Base-by-base conservation (phyloP, 2,888 invertebrate genomes). In the Drosophila conformis region DNA sequence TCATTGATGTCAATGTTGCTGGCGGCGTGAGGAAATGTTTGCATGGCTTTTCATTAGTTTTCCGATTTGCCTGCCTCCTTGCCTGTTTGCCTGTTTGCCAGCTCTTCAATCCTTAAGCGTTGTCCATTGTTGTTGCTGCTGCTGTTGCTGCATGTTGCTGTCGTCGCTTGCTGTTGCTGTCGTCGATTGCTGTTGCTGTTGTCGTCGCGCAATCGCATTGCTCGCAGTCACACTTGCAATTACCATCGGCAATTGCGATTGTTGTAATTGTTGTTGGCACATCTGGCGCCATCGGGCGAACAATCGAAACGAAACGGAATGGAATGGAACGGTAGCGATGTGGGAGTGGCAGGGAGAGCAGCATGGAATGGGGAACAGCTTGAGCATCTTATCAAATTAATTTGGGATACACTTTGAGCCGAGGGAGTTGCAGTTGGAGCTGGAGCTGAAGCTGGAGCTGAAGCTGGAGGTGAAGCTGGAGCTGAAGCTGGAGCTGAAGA, bases 21-120 rank as follows among this genome's bases (percentile, higher is more conserved):
- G 87, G 83, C 85, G 92, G 91, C 91, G 92, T 92, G 91, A 91
- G 91, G 92, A 92, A 91, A 91, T 91, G 92, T 89, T 84, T 88
- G 86, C 83, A 86, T 91, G 91, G 90, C 91, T 90, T 78, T 89
- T 88, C 85, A 90, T 91, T 90, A 87, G 87, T 80, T 90, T 90
- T 80, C 72, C 80, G 71, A 74, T 77, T 77, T 76, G 73, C 62
- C 68, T 83, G 71, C 61, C 64, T 63, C 59, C 54, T 59, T 69
- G 67, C n/a, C n/a, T 36, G 21, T 4, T 48, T 60, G 66, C 46
- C 64, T 48, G 51, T 51, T 53, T 31, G 53, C 46, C 69, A 63
- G 80, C 78, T 76, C 67, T 76, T 75, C 79, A 66, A 72, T 83
- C 76, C 80, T 67, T 70, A 52, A 67, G 67, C 79, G 58, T 38